Conservation (phyloP, 1,140 invertebrate genomes). For the Bombus waltoni region DNA sequence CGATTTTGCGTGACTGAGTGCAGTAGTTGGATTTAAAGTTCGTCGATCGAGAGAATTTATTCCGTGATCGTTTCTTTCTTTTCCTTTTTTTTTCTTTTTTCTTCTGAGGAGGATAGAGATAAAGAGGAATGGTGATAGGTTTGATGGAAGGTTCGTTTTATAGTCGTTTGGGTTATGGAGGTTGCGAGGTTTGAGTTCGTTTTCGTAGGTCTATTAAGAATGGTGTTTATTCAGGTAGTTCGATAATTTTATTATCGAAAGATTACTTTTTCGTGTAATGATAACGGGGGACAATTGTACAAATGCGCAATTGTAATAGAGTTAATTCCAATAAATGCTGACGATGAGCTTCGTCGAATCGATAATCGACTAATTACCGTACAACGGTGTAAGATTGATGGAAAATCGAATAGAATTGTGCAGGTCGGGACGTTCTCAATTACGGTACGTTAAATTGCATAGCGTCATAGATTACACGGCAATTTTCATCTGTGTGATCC, state of each 20-base stretch:
- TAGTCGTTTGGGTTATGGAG: not conserved
- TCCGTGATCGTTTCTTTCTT: not conserved
- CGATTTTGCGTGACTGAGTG: too few species aligned
- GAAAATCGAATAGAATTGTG: not conserved
- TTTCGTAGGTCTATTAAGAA: too few species aligned
- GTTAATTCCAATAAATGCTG: too few species aligned
- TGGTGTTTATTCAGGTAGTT: too few species aligned
- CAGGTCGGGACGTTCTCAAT: not conserved
- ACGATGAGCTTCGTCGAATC: too few species aligned
- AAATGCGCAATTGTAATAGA: too few species aligned
- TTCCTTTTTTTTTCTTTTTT: too few species aligned
- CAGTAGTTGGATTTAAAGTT: not conserved
- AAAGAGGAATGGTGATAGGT: not conserved
- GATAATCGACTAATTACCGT: too few species aligned
- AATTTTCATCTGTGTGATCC: conserved; percentile 37
- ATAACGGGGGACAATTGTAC: too few species aligned
- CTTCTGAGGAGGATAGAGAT: not conserved
- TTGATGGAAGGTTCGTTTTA: not conserved
- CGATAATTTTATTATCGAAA: too few species aligned
- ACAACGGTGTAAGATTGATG: not conserved
- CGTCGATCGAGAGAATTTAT: not conserved
- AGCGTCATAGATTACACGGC: conserved; percentile 41
- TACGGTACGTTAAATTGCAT: conserved; percentile 12
- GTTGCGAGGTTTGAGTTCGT: too few species aligned
- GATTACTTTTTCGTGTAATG: too few species aligned